Evolutionary conservation across 2,888 invertebrate species (phyloP).

Genomic region (Drepanosiphum platanoidis): DNA sequence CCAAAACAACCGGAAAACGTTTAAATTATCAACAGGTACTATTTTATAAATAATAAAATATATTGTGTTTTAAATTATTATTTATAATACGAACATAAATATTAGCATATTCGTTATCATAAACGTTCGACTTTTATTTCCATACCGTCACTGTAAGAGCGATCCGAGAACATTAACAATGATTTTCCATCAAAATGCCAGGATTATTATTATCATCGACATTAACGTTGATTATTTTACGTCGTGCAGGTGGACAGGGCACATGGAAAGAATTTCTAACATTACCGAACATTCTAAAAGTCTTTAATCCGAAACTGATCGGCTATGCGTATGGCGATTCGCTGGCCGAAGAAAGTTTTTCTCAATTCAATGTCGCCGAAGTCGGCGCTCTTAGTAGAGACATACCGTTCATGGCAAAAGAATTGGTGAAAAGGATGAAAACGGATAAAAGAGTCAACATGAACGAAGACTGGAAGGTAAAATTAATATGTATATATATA

Average conservation of each 20-base stretch:
- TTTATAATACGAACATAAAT: too few relatives aligned
- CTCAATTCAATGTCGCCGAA: slow-evolving; percentile 74
- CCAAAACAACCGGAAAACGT: too few relatives aligned
- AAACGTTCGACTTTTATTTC: too few relatives aligned
- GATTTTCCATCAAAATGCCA: too few relatives aligned
- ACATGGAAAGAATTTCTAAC: slow-evolving; percentile 71
- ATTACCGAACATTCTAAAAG: slow-evolving; percentile 73
- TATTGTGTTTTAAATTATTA: too few relatives aligned
- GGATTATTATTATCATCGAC: too few relatives aligned
- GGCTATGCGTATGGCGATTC: slow-evolving; percentile 73
- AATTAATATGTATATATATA: slow-evolving; percentile 22
- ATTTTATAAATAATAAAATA: too few relatives aligned
- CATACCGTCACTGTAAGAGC: too few relatives aligned
- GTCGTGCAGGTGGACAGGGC: slow-evolving; percentile 69
- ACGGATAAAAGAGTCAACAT: slow-evolving; percentile 71
- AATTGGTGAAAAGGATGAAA: slow-evolving; percentile 70
- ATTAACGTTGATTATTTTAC: too few relatives aligned
- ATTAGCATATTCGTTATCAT: too few relatives aligned
- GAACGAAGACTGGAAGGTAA: slow-evolving; percentile 73
- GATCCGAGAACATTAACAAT: too few relatives aligned
- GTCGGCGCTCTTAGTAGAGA: slow-evolving; percentile 72
- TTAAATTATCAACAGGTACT: too few relatives aligned
- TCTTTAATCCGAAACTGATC: slow-evolving; percentile 74
- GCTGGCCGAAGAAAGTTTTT: slow-evolving; percentile 68
- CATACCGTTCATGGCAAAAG: slow-evolving; percentile 71